phyloP scores from a whole-genome alignment of 1,140 invertebrate genomes.

The Cotesia chilonis region DNA sequence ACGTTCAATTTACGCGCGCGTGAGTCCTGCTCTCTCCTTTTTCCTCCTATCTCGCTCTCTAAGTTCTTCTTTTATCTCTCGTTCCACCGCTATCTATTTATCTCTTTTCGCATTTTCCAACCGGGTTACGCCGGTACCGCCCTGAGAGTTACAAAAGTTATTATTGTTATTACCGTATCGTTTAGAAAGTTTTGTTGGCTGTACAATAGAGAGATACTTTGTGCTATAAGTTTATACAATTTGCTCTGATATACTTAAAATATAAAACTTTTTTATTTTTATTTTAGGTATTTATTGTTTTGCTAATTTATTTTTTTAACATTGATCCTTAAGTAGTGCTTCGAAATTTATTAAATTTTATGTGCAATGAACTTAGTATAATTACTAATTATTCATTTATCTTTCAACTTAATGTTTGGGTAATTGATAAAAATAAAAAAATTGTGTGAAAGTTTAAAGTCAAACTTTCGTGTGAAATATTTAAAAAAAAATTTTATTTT shows the following conservation, averaged over 20 bases:
- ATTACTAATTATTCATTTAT: too few species aligned
- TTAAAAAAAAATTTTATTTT: too few species aligned
- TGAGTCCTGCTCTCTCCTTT: slow-evolving; percentile 40
- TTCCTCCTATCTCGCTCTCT: slow-evolving; percentile 21
- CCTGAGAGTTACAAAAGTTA: slow-evolving; percentile 64
- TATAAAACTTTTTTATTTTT: background rate
- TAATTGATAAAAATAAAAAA: too few species aligned
- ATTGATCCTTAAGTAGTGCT: too few species aligned
- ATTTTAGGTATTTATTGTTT: background rate
- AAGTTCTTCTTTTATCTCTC: background rate
- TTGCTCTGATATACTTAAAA: slow-evolving; percentile 21
- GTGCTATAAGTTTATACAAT: slow-evolving; percentile 11
- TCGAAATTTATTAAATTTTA: too few species aligned
- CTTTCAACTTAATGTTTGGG: too few species aligned
- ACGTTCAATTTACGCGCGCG: slow-evolving; percentile 65
- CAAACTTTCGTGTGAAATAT: too few species aligned
- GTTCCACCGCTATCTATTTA: slow-evolving; percentile 18
- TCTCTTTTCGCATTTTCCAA: slow-evolving; percentile 23
- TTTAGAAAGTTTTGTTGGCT: slow-evolving; percentile 66
- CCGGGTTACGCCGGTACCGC: slow-evolving; percentile 25
- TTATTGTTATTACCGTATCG: slow-evolving; percentile 65
- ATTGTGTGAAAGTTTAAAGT: too few species aligned
- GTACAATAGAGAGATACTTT: slow-evolving; percentile 55
- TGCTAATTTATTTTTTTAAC: background rate
- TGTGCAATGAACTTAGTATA: too few species aligned